Base-by-base conservation (phyloP, 2,888 invertebrate species). In the Sphaeridia pumilis region DNA sequence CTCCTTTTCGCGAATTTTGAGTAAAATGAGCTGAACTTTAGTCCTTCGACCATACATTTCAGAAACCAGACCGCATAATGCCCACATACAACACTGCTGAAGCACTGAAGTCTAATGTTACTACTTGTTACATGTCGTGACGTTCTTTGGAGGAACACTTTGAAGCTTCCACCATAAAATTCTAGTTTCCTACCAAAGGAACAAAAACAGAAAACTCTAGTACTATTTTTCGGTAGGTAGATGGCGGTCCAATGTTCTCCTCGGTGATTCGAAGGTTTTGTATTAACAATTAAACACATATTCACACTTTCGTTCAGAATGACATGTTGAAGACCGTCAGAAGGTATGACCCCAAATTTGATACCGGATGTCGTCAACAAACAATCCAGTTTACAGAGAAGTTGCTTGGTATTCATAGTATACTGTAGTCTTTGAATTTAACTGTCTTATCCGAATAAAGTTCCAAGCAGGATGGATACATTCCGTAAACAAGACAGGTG, bases 211-310 rank as follows among this genome's bases (percentile, higher is more conserved):
- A 43, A 22, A 25, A 55, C 14, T 27, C 31, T 28, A 20, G n/a
- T 25, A 4, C 27, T 24, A 12, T 14, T 17, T 7, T n/a, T 7
- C 31, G 14, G 12, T 5, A 55, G 35, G 44, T 27, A 47, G 1
- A 58, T 22, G 10, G 27, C 52, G 0, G 43, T 3, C 57, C 57
- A 58, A 34, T 58, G 57, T 1, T 52, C 31, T n/a, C 57, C 57
- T 14, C 5, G 17, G 12, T 31, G 2, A 26, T 24, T 24, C 20
- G 12, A n/a, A 1, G 14, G 20, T 12, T 49, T 4, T 44, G 42
- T 28, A 25, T 58, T 57, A 27, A 55, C 52, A 28, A 42, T 46
- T 38, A 42, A 4, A 36, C 20, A 48, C 12, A 55, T n/a, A n/a
- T n/a, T 35, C 12, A 52, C 55, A 46, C 21, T 50, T 20, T 22